Evolutionary conservation across 1,140 invertebrate species (phyloP).

Genomic region (Leptinotarsa lineolata): DNA sequence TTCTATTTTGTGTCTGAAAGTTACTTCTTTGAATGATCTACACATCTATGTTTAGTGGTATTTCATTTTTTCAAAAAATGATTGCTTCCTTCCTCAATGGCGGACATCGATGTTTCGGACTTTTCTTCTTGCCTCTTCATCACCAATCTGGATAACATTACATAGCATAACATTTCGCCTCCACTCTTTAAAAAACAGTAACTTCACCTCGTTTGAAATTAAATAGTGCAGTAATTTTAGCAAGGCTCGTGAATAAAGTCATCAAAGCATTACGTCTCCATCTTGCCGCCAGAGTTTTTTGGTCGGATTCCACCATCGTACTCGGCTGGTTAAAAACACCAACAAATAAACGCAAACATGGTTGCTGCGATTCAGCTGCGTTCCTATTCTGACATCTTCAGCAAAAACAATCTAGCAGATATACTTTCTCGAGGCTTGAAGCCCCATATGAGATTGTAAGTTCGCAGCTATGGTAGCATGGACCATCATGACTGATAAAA

Average conservation of each 20-base stretch:
- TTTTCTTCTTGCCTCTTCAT: no score
- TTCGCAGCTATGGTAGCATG: neutral
- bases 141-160: no score
- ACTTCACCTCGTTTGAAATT: neutral
- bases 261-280: neutral
- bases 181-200: neutral
- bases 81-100: no score
- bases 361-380: neutral
- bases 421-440: neutral
- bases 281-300: neutral
- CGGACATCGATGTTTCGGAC: no score
- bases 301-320: neutral
- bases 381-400: neutral
- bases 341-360: neutral
- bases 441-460: neutral
- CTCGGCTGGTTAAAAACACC: neutral
- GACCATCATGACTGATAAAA: neutral
- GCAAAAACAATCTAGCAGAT: neutral
- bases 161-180: no score
- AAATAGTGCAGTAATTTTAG: neutral
- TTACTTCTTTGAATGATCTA: no score
- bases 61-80: no score
- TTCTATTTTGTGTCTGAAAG: no score
- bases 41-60: no score
- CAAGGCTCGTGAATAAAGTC: neutral